Evolutionary conservation across 2,797 vertebrate species (phyloP), one percentile per base, ranked within the genome.

Genomic region (Xiphorhynchus erythropygius): DNA sequence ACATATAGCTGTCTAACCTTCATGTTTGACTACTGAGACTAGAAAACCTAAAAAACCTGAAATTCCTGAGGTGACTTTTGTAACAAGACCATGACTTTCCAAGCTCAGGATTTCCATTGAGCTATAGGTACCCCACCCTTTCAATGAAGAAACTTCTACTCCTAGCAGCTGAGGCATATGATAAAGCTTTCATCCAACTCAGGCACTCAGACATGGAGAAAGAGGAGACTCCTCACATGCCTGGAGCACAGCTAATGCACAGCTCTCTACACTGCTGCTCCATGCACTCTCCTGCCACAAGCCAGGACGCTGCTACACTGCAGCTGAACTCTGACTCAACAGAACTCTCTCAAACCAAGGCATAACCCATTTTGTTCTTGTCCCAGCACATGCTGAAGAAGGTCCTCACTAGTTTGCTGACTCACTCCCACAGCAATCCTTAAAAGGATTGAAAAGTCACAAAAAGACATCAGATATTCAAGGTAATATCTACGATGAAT

Each of bases 301-400:
- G 39, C 9, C 24, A 71, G 27, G 30, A 59, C 0, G 1, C 37
- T 74, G 21, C 30, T 47, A 50, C 35, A 18, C 7, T 1, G 3
- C 76, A 84, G 37, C 30, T 32, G 33, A 76, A 67, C 32, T 47
- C 30, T 32, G 37, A 35, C 5, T 4, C 46, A 46, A 17, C 13
- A 49, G n/a, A 71, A 52, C 9, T 39, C 60, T 13, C 41, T 47
- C 7, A 57, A 70, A 47, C 13, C 30, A 64, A 67, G 18, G 37
- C 33, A 37, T 1, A 65, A 79, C 3, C 10, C 25, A 7, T 33
- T 79, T 9, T 50, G 27, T 35, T 33, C 44, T 50, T 5, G 0
- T 1, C 25, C 21, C 41, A 87, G 77, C 18, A 71, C 8, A 10
- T 18, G 19, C 27, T 42, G 4, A 12, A 52, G 15, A 56, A 77